Base-by-base conservation (phyloP, 2,888 invertebrate genomes). In the Scaptomyza parva region DNA sequence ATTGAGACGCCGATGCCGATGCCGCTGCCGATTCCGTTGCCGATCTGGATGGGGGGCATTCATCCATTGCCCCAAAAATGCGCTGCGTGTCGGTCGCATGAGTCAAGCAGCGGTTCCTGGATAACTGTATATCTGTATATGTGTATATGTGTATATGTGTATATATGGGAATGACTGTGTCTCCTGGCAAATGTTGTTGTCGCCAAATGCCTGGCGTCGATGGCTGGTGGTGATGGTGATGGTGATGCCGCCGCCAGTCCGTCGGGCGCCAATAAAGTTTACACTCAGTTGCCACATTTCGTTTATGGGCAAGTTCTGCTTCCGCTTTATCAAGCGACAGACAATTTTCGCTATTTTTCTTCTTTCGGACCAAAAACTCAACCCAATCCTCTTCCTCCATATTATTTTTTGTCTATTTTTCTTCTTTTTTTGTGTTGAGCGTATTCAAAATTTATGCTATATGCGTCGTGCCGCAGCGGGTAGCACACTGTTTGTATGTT, bases 191-290 rank as follows among this genome's bases (percentile, higher is more conserved):
- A 37, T 37, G 37, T 37, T 48, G 22, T 35, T 48, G 48, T 48
- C 35, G 48, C 48, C 48, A 48, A 33, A 22, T 35, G 17, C 18
- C n/a, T 45, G 45, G 45, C 57, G 17, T 18, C 22, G 26, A 4
- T 40, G 39, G 50, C 74, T n/a, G n/a, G n/a, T n/a, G n/a, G n/a
- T n/a, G 51, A 63, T 28, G 28, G 28, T 11, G 33, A 35, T 35
- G 35, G 14, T 69, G 82, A 35, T 35, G 35, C 14, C 71, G 82
- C 74, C 80, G 89, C 86, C 89, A 88, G 80, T 65, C 81, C 79
- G 89, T 87, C 89, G 88, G 89, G 89, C 88, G 89, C 89, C 89
- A 86, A 88, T 83, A 86, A 89, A 88, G 83, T 88, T 88, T 87
- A 78, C 82, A 86, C 81, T 78, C 85, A 87, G 88, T 87, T 85